phyloP scores from a whole-genome alignment of 2,797 vertebrate species.

The Ctenopoma kingsleyae region DNA sequence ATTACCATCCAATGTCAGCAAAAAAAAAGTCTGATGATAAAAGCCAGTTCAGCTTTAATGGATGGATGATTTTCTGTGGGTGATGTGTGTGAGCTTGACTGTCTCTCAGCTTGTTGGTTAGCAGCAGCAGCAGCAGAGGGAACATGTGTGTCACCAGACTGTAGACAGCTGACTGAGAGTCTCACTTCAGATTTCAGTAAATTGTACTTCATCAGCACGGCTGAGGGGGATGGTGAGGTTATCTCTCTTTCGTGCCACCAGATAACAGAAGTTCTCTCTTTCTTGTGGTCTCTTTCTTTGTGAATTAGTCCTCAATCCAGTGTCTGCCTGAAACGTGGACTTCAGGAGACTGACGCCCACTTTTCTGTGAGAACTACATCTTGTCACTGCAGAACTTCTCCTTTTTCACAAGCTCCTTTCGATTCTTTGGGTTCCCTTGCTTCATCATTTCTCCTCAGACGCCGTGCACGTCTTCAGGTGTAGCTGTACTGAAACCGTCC shows the following conservation, averaged over 20 bases:
- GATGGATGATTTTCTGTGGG: constrained; percentile 52
- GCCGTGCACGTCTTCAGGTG: not conserved
- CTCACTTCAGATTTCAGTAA: constrained; percentile 61
- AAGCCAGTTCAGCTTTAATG: constrained; percentile 43
- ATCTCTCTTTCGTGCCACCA: constrained; percentile 36
- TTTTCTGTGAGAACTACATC: constrained; percentile 1
- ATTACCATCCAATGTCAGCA: constrained; percentile 40
- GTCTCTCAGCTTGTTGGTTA: constrained; percentile 45
- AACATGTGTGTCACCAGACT: constrained; percentile 70
- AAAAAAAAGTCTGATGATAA: constrained; percentile 31
- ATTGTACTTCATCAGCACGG: constrained; percentile 54
- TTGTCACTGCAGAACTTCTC: constrained; percentile 27
- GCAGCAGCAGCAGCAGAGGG: constrained; percentile 64
- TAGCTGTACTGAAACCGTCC: constrained; percentile 25
- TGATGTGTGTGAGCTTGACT: constrained; percentile 28
- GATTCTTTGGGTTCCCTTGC: not conserved
- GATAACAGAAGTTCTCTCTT: constrained; percentile 46
- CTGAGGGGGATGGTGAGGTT: constrained; percentile 19
- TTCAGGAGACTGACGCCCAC: not conserved
- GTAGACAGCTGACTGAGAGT: constrained; percentile 63
- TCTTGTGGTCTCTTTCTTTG: constrained; percentile 17
- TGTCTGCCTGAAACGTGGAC: constrained; percentile 18
- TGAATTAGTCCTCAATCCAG: constrained; percentile 25
- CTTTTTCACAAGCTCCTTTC: constrained; percentile 29
- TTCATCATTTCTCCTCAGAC: constrained; percentile 18